phyloP scores from a whole-genome alignment of 2,888 invertebrate species.

The Lasiommata megera region DNA sequence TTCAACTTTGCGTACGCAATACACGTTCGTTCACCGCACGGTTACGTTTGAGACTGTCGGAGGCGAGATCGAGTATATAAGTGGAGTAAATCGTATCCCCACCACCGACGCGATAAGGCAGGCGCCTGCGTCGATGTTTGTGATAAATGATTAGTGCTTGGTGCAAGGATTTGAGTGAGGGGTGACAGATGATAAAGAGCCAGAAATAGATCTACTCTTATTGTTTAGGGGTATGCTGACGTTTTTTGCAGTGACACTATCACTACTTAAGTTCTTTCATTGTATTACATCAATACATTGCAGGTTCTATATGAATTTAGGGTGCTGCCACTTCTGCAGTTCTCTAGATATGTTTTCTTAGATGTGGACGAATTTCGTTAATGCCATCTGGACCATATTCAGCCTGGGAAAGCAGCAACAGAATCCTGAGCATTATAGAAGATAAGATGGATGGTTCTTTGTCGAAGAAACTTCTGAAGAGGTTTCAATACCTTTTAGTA shows the following conservation, averaged over 20 bases:
- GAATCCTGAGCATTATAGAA: too few species aligned
- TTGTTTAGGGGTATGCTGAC: background rate
- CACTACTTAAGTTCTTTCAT: too few species aligned
- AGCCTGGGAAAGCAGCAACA: too few species aligned
- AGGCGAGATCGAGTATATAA: conserved; percentile 58
- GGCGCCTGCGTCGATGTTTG: conserved; percentile 37
- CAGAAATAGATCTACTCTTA: background rate
- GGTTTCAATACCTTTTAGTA: too few species aligned
- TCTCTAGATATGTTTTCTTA: too few species aligned
- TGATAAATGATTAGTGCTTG: background rate
- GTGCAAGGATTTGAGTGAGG: background rate
- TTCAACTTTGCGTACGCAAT: background rate
- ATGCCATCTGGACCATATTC: too few species aligned
- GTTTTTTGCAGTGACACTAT: background rate
- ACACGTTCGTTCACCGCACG: conserved; percentile 28
- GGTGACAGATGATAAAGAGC: conserved; percentile 18
- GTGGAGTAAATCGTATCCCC: conserved; percentile 54
- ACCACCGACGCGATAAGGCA: conserved; percentile 38
- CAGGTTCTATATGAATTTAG: too few species aligned
- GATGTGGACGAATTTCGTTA: too few species aligned
- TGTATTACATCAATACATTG: too few species aligned
- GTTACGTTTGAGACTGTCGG: conserved; percentile 28
- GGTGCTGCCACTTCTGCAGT: too few species aligned
- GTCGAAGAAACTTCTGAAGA: too few species aligned
- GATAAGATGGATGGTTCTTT: too few species aligned